phyloP scores from a whole-genome alignment of 2,888 invertebrate species.

The Lucinisca nassula region DNA sequence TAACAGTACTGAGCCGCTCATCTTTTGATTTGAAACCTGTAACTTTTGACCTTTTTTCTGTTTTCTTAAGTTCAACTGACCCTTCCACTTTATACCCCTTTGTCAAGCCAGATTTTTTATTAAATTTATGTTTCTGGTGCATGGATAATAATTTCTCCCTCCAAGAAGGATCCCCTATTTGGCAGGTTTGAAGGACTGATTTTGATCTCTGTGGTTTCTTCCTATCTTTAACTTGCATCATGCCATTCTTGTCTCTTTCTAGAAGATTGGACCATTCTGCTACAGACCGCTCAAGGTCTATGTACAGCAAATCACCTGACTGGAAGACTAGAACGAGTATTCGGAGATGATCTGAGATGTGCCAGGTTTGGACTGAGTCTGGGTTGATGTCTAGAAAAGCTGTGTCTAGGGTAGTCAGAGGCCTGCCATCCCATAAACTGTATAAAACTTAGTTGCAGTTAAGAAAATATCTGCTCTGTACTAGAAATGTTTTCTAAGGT shows the following conservation, averaged over 20 bases:
- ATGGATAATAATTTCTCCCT: slow-evolving; percentile 63
- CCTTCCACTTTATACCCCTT: background rate
- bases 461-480: slow-evolving; percentile 21
- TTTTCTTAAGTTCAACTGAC: slow-evolving; percentile 13
- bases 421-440: slow-evolving; percentile 35
- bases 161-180: slow-evolving; percentile 73
- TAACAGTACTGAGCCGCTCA: background rate
- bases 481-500: no score
- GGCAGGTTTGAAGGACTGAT: slow-evolving; percentile 48
- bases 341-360: slow-evolving; percentile 34
- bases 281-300: slow-evolving; percentile 38
- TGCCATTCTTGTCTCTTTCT: background rate
- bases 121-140: slow-evolving; percentile 18
- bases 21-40: slow-evolving; percentile 60
- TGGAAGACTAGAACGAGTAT: slow-evolving; percentile 38
- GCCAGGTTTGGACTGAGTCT: slow-evolving; percentile 48
- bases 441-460: slow-evolving; percentile 33
- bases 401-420: slow-evolving; percentile 11
- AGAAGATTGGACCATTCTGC: background rate
- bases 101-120: background rate
- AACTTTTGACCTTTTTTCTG: background rate
- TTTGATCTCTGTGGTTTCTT: background rate
- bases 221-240: background rate
- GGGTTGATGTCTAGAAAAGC: slow-evolving; percentile 16
- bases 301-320: slow-evolving; percentile 41